Evolutionary conservation across 2,888 invertebrate genomes (phyloP), one percentile per base, ranked within the genome.

Genomic region (Drosophila quasianomalipes): DNA sequence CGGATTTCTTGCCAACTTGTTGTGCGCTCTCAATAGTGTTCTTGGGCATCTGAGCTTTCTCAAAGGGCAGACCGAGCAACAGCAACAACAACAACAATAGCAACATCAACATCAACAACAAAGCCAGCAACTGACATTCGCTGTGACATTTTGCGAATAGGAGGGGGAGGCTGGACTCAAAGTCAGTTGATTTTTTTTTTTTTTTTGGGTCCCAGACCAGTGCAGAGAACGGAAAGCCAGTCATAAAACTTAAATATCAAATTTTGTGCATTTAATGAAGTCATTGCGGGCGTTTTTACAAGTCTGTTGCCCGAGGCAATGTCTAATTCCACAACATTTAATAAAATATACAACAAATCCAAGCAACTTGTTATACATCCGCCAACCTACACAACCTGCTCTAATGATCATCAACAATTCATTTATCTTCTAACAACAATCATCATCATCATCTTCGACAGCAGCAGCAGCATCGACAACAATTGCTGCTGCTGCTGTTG

Each of bases 171-270:
- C 71, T 58, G 58, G 41, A 58, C 44, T 31, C 58, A 58, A 58
- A 58, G 58, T 44, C 31, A 58, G 58, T 44, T 55, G 19, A n/a
- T 52, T 2, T 31, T 35, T 31, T 33, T 53, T 31, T 53, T 54
- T n/a, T 54, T 19, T 14, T 30, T 31, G 44, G 19, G 1, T 44
- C 44, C 7, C 44, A 44, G 22, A 31, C 58, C 26, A 19, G 28
- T 44, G 41, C 30, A 31, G 31, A 75, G 70, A 79, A 79, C 71
- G 52, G 61, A 70, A 76, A 74, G 60, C 47, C 55, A 71, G 55
- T 74, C 82, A 83, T 75, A 78, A 88, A 80, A 71, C 74, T 90
- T 83, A 90, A 87, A 87, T 90, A 90, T 87, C 89, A 89, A 85
- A 90, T 83, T 89, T 77, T 77, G 69, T 69, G 75, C 76, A 85